Base-by-base conservation (phyloP, 2,113 vertebrate species). In the Hypocryptadius cinnamomeus region DNA sequence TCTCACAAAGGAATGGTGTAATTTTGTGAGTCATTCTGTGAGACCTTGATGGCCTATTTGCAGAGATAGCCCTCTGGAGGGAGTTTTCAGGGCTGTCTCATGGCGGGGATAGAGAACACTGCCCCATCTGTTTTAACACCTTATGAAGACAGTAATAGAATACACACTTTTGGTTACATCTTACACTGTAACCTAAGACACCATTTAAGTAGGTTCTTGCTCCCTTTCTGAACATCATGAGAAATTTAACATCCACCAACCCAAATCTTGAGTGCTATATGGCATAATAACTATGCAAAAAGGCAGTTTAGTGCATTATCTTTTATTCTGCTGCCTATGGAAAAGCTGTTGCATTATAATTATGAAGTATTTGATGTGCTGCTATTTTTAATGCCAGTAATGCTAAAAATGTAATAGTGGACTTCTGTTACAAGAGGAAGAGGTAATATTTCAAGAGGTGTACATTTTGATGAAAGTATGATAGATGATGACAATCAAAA, bases 1-100 rank as follows among this genome's bases (percentile, higher is more conserved):
- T 71, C 6, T 51, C 16, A 8, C 13, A 11, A 11, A 13, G 5
- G 6, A 10, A 71, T 20, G 21, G 8, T 51, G 20, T 20, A 30
- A 61, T 44, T 50, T 37, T 24, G 0, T 20, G 31, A 70, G 20
- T 25, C 37, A 25, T 25, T 35, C 56, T 61, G 10, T 11, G 45
- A 61, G 31, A 31, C 16, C 16, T 20, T 61, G 37, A 30, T 20
- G 31, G 15, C 8, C 44, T 30, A 14, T 48, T 15, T 50, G 19
- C 2, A 13, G 65, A 48, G 30, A 18, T n/a, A 25, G 21, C 5
- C 5, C 5, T 8, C 15, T 1, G 1, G 39, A 19, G 19, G 15
- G 15, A 13, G 5, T 30, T 60, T 24, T 30, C 25, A 60, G 37
- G 31, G 9, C 15, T 51, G 20, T 10, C 8, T 30, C 24, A 8